Base-by-base conservation (phyloP, 2,888 invertebrate species). In the Dryobota labecula region DNA sequence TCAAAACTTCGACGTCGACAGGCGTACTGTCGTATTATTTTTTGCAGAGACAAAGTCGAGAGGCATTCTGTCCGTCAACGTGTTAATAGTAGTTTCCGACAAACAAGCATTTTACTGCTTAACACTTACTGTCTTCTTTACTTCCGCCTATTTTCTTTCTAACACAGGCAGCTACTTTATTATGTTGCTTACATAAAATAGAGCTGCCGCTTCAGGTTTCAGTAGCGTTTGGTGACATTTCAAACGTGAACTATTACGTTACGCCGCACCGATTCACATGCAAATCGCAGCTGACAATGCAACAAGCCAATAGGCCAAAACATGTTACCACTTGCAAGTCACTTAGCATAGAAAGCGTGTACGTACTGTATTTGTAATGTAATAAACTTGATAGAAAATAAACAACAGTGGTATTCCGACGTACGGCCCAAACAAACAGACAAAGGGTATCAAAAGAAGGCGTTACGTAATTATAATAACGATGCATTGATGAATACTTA, bases 371-470 rank as follows among this genome's bases (percentile, higher is more conserved):
- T 86, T 87, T 83, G 82, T 86, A 87, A 86, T 87, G 87, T 90
- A 89, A 90, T 89, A 91, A 90, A 91, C 89, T 87, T 88, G 88
- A 91, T 90, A 87, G 87, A 90, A 88, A 91, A 93, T 90, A 91
- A 92, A 92, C 91, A 89, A 86, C 76, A 73, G 87, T 86, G 85
- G 89, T 86, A 90, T 91, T 89, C 84, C 85, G 84, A 86, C 87
- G 78, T 80, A 88, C 88, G 83, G 89, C 83, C 78, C 85, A 82
- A 88, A 89, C 89, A 90, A 91, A 91, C 90, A 90, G 90, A 90
- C 90, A 92, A 92, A 90, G 91, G 90, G 91, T 92, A 92, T 91
- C 90, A 93, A 92, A 92, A 93, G 89, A 89, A 86, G 93, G 93
- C 94, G 93, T 92, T 86, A 91, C 88, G 82, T 90, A 89, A 92